phyloP scores from a whole-genome alignment of 2,797 vertebrate species.

The Aulostomus chinensis region DNA sequence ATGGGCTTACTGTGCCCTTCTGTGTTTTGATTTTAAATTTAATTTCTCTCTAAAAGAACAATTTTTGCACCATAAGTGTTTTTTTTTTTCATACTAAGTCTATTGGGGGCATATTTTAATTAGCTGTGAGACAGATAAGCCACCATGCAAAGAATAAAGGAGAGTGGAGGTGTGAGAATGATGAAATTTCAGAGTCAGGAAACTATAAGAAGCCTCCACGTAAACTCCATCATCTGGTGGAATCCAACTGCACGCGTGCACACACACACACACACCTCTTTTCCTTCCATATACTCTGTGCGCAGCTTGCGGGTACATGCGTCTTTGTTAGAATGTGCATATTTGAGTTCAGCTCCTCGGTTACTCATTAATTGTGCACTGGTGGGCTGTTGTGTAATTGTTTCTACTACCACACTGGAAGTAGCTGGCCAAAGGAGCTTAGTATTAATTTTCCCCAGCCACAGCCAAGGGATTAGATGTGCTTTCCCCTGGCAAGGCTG shows the following conservation, averaged over 20 bases:
- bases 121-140: constrained; percentile 22
- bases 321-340: constrained; percentile 62
- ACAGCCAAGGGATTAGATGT: constrained; percentile 70
- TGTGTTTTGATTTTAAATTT: too few species aligned
- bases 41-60: too few species aligned
- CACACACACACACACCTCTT: constrained; percentile 45
- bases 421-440: constrained; percentile 64
- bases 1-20: too few species aligned
- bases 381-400: constrained; percentile 69
- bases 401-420: constrained; percentile 60
- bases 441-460: constrained; percentile 67
- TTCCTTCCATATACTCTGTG: constrained; percentile 23
- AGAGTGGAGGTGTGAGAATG: constrained; percentile 33
- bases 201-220: constrained; percentile 30
- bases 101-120: constrained; percentile 47
- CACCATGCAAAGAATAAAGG: constrained; percentile 30
- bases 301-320: constrained; percentile 35
- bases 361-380: constrained; percentile 68
- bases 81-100: constrained; percentile 15
- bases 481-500: constrained; percentile 68
- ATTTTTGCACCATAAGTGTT: too few species aligned
- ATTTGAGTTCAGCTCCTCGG: constrained; percentile 44
- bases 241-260: too few species aligned
- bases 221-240: constrained; percentile 49
- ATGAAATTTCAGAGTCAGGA: constrained; percentile 40